phyloP scores from a whole-genome alignment of 1,140 invertebrate species.

The Babylonia areolata region DNA sequence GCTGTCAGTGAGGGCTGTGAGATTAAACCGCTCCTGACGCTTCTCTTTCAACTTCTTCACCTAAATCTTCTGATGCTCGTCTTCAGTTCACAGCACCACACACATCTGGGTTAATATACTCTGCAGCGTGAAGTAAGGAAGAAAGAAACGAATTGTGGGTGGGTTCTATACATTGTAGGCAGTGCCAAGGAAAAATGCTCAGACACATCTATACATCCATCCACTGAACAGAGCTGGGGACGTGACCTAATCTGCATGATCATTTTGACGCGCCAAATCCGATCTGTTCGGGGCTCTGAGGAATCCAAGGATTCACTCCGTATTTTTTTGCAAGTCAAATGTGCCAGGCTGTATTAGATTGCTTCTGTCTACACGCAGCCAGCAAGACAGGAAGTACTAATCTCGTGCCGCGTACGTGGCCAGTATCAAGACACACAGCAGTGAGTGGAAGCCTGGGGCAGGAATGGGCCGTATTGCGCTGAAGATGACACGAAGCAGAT shows the following conservation, averaged over 20 bases:
- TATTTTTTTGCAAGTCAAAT: conserved; percentile 12
- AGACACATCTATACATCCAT: too few species aligned
- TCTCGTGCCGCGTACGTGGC: background rate
- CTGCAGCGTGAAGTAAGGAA: background rate
- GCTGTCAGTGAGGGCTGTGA: background rate
- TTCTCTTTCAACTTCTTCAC: background rate
- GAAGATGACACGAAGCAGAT: too few species aligned
- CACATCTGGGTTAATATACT: background rate
- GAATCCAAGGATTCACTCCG: too few species aligned
- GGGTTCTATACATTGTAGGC: background rate
- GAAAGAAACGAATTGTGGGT: background rate
- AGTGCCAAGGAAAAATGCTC: too few species aligned
- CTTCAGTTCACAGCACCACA: background rate
- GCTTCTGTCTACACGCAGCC: background rate
- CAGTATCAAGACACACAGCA: too few species aligned
- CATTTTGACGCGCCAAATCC: too few species aligned
- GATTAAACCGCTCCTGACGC: background rate
- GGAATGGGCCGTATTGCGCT: too few species aligned
- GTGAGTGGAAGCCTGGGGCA: too few species aligned
- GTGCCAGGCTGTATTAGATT: background rate
- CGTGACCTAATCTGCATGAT: too few species aligned
- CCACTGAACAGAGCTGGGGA: too few species aligned
- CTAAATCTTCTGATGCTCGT: background rate
- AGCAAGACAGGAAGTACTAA: background rate
- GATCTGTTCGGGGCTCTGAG: too few species aligned